These are phyloP conservation scores for Poecilia wingei DNA, from an alignment of 2,797 vertebrate genomes.

Conservation along the genomic window DNA sequence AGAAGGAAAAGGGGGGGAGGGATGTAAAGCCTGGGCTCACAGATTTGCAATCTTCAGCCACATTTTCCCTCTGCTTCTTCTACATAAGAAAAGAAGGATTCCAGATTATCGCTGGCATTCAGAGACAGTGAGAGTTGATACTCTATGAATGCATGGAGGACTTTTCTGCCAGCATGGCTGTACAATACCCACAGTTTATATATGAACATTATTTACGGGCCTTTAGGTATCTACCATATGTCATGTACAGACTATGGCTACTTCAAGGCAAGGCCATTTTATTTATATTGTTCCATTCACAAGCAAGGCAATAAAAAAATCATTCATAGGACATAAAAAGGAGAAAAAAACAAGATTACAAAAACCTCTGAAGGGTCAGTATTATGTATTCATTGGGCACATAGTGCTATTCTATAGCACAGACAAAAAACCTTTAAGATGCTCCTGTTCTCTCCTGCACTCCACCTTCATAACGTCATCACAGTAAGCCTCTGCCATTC, in stretches of 20 bases:
- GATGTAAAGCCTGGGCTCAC: conserved; percentile 61
- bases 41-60: conserved; percentile 74
- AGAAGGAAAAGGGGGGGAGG: not conserved
- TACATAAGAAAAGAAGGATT: conserved; percentile 81
- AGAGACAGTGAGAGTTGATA: conserved; percentile 70
- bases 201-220: conserved; percentile 61
- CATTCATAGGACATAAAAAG: not conserved
- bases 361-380: not conserved
- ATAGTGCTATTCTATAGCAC: not conserved
- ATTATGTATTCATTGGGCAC: not conserved
- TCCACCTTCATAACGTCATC: too few species aligned
- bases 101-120: conserved; percentile 80
- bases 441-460: too few species aligned
- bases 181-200: conserved; percentile 65
- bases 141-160: conserved; percentile 70
- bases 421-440: not conserved
- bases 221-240: conserved; percentile 14
- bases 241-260: not conserved
- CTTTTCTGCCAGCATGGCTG: conserved; percentile 61
- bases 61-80: conserved; percentile 70
- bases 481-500: too few species aligned
- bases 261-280: not conserved
- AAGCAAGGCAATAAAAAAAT: not conserved
- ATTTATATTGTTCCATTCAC: not conserved
- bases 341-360: not conserved